Conservation (phyloP, 2,113 vertebrate species). For the Ramphastos sulfuratus region DNA sequence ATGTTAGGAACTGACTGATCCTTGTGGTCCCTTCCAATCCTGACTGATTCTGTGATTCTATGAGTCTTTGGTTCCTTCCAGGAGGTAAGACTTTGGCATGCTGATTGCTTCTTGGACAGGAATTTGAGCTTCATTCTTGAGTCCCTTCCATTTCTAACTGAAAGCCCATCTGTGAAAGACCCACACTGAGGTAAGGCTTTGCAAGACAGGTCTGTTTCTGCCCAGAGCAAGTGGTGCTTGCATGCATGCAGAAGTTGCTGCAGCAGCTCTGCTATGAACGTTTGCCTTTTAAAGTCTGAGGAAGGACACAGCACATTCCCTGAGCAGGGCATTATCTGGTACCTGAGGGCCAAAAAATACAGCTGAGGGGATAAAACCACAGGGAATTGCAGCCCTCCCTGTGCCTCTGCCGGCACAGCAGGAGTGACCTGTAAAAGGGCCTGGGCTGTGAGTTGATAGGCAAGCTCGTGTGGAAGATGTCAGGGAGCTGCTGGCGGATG, state of each 20-base stretch:
- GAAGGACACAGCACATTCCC: background rate
- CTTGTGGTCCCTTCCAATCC: too few relatives aligned
- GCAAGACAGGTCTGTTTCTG: background rate
- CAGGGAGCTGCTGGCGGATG: background rate
- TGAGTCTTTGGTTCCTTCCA: background rate
- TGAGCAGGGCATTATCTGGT: background rate
- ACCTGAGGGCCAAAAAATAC: background rate
- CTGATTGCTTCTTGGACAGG: background rate
- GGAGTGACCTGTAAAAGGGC: background rate
- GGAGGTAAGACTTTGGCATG: background rate
- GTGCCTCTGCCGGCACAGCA: background rate
- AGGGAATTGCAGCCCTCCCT: background rate
- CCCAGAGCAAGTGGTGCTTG: background rate
- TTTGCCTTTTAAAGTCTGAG: background rate
- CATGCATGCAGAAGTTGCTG: background rate
- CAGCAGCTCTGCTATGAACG: background rate
- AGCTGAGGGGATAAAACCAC: background rate
- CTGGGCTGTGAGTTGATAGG: background rate
- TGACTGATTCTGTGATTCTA: too few relatives aligned
- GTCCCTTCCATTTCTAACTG: background rate
- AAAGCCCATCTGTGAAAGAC: background rate
- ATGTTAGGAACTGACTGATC: too few relatives aligned
- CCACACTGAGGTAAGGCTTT: background rate
- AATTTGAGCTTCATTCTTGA: background rate
- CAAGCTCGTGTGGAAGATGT: background rate